phyloP scores from a whole-genome alignment of 2,888 invertebrate species.

The Morpho deidamia region DNA sequence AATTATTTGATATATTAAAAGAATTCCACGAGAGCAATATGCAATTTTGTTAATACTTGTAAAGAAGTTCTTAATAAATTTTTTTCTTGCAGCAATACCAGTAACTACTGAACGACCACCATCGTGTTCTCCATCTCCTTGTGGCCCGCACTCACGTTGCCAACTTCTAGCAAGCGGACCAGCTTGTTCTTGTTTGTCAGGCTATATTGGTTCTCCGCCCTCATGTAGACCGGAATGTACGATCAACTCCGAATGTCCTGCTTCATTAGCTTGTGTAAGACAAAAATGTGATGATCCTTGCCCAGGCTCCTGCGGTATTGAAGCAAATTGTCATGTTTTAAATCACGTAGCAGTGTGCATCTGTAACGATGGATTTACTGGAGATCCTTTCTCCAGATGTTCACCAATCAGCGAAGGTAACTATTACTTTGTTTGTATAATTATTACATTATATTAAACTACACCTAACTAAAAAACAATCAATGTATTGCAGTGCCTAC shows the following conservation, averaged over 20 bases:
- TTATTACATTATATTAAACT: neutral
- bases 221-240: conserved; percentile 89
- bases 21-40: no score
- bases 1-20: no score
- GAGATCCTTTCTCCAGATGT: conserved; percentile 90
- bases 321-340: conserved; percentile 86
- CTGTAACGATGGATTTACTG: conserved; percentile 85
- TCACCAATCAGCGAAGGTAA: conserved; percentile 73
- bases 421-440: neutral
- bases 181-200: conserved; percentile 88
- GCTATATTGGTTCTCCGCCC: conserved; percentile 88
- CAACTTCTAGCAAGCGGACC: conserved; percentile 85
- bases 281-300: conserved; percentile 91
- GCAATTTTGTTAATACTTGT: no score
- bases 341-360: conserved; percentile 91
- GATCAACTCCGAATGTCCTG: conserved; percentile 87
- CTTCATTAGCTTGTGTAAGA: conserved; percentile 86
- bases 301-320: conserved; percentile 88
- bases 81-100: conserved; percentile 45
- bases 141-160: conserved; percentile 90
- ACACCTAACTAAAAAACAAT: no score
- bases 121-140: conserved; percentile 89
- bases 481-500: conserved; percentile 47
- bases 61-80: neutral
- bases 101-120: conserved; percentile 82